Conservation (phyloP, 1,140 invertebrate species). For the Campodea augens region DNA sequence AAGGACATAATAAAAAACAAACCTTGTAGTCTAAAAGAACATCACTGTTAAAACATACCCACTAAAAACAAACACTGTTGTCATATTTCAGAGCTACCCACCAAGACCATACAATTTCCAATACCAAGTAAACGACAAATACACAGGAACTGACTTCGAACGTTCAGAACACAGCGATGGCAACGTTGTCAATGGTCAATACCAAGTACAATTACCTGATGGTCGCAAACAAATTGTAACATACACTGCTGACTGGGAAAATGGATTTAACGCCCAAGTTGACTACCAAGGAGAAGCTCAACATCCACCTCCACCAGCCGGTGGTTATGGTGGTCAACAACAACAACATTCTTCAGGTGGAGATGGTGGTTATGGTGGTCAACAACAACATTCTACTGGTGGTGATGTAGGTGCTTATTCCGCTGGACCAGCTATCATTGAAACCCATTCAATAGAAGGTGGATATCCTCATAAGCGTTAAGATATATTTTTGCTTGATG, state of each 20-base stretch:
- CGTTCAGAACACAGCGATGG: slow-evolving; percentile 19
- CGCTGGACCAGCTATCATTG: too few relatives aligned
- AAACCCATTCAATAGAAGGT: too few relatives aligned
- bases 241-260: slow-evolving; percentile 11
- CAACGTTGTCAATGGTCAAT: slow-evolving; percentile 18
- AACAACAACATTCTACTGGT: too few relatives aligned
- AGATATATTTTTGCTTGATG: too few relatives aligned
- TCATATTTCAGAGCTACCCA: too few relatives aligned
- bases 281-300: slow-evolving; percentile 10
- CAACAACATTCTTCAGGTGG: not conserved
- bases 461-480: too few relatives aligned
- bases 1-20: too few relatives aligned
- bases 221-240: slow-evolving; percentile 16
- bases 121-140: slow-evolving; percentile 20
- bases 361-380: not conserved
- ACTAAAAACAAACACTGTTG: too few relatives aligned
- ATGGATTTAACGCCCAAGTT: slow-evolving; percentile 16
- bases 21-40: too few relatives aligned
- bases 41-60: too few relatives aligned
- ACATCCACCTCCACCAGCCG: too few relatives aligned
- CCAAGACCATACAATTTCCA: slow-evolving; percentile 20
- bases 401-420: too few relatives aligned
- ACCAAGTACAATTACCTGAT: slow-evolving; percentile 18
- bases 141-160: slow-evolving; percentile 19
- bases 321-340: not conserved